These are phyloP conservation scores for Plecotus auritus DNA, from an alignment of 2,113 vertebrate species.

Conservation along the genomic window DNA sequence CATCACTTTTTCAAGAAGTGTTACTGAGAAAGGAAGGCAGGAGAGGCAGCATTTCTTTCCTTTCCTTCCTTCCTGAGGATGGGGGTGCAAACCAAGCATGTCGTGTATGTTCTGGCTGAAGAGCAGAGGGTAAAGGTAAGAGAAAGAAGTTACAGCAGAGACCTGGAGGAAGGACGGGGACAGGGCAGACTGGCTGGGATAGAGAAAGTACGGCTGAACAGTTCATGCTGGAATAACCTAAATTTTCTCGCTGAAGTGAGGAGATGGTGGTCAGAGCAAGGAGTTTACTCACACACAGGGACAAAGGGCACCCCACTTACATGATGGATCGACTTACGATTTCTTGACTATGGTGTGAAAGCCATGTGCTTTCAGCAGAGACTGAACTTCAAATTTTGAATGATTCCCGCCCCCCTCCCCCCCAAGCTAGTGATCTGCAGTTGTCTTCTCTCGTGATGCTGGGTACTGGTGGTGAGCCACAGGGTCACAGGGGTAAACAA, in stretches of 20 bases:
- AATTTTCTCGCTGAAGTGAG: not conserved
- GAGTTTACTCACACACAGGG: not conserved
- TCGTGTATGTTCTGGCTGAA: not conserved
- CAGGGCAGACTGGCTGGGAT: no score
- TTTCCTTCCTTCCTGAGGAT: not conserved
- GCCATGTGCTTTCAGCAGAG: not conserved
- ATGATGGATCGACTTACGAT: not conserved
- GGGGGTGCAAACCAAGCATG: not conserved
- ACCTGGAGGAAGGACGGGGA: not conserved
- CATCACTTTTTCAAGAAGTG: not conserved
- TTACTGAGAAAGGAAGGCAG: not conserved
- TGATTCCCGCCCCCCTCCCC: no score
- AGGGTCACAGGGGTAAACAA: not conserved
- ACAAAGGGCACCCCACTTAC: not conserved
- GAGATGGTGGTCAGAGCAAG: not conserved
- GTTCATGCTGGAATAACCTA: not conserved
- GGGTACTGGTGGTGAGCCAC: not conserved
- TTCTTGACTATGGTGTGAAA: not conserved
- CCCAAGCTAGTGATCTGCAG: not conserved
- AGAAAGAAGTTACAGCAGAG: not conserved
- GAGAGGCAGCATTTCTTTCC: not conserved
- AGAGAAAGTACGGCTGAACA: not conserved
- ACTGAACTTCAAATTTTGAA: not conserved
- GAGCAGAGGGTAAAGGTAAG: not conserved
- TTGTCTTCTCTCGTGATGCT: not conserved